These are phyloP conservation scores for Seira sanloemensis DNA, from an alignment of 2,888 invertebrate species.

Conservation along the genomic window DNA sequence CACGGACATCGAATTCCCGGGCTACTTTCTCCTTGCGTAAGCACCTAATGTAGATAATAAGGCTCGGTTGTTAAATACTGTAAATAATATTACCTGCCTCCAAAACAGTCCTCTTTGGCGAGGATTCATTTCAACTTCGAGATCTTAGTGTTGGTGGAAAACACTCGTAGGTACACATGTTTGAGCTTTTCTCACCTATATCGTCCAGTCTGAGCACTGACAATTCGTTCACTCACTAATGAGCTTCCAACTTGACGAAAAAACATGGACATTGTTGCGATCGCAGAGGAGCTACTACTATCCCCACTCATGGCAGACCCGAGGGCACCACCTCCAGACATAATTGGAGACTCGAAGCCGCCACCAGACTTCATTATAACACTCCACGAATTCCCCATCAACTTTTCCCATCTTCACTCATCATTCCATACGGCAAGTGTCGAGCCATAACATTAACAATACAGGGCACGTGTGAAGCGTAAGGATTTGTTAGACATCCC, in stretches of 20 bases:
- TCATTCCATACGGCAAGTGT: conserved; percentile 40
- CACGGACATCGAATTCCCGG: conserved; percentile 70
- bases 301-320: background rate
- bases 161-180: no score
- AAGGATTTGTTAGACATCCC: background rate
- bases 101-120: no score
- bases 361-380: conserved; percentile 50
- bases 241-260: conserved; percentile 68
- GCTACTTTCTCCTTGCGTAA: conserved; percentile 56
- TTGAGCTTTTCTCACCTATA: no score
- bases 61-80: no score
- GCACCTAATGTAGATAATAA: no score
- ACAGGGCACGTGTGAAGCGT: background rate
- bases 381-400: conserved; percentile 68
- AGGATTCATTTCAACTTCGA: no score
- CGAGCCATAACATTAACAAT: conserved; percentile 36
- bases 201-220: conserved; percentile 65
- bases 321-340: background rate
- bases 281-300: conserved; percentile 37
- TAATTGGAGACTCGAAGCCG: background rate
- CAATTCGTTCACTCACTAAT: conserved; percentile 66
- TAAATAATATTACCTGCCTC: no score
- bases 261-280: conserved; percentile 64
- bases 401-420: conserved; percentile 73
- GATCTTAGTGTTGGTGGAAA: no score